These are phyloP conservation scores for Xanthia togata DNA, from an alignment of 2,888 invertebrate species.

Conservation along the genomic window DNA sequence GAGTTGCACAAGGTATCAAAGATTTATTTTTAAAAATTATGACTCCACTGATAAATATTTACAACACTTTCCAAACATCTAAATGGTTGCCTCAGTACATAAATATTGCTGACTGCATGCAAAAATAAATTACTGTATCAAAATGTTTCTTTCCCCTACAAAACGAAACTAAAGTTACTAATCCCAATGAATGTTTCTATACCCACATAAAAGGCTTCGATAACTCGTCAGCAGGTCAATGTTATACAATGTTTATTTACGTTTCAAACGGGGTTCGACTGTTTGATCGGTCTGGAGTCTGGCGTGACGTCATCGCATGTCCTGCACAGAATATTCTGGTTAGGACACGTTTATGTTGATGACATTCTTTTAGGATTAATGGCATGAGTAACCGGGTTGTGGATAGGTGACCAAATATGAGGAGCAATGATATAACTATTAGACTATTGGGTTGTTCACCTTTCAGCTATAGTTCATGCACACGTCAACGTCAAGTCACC, in stretches of 20 bases:
- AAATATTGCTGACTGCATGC: background rate
- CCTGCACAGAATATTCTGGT: background rate
- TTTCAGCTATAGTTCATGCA: background rate
- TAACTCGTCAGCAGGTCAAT: background rate
- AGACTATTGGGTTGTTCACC: background rate
- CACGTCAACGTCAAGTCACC: no score
- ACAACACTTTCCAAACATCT: no score
- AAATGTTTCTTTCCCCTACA: background rate
- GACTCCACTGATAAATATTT: no score
- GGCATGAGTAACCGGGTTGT: background rate
- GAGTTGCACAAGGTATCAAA: background rate
- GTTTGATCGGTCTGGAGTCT: background rate
- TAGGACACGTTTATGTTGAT: constrained; percentile 8
- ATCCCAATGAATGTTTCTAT: background rate
- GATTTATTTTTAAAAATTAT: background rate
- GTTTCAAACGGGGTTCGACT: background rate
- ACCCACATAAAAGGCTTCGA: background rate
- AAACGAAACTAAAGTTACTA: background rate
- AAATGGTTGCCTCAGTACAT: background rate
- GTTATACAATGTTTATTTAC: constrained; percentile 35
- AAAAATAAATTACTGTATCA: background rate
- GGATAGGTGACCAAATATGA: background rate
- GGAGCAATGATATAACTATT: background rate
- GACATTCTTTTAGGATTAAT: background rate
- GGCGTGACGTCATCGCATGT: constrained; percentile 44